Conservation (phyloP, 92 coral and sea anemone genomes). For the Montipora capitata region DNA sequence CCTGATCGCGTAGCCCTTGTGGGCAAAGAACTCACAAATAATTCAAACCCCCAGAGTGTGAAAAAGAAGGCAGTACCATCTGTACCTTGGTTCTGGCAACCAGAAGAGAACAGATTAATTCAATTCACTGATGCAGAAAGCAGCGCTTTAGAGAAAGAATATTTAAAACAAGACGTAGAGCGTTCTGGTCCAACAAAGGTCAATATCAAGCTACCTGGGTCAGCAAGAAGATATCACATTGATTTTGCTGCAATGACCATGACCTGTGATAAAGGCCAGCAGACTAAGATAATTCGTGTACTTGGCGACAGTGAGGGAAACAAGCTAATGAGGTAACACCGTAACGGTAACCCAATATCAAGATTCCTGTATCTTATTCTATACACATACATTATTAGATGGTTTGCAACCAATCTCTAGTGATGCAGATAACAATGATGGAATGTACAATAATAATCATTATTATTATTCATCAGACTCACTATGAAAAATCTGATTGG, state of each 20-base stretch:
- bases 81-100: conserved; percentile 77
- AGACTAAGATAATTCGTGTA: conserved; percentile 10
- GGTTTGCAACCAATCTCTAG: no score
- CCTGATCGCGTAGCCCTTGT: conserved; percentile 64
- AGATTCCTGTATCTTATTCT: no score
- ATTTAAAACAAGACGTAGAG: neutral
- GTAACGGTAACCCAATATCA: neutral
- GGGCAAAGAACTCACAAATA: conserved; percentile 53
- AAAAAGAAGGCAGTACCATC: conserved; percentile 6
- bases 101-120: conserved; percentile 10
- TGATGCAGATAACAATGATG: no score
- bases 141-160: conserved; percentile 56
- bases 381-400: no score
- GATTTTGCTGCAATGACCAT: conserved; percentile 45
- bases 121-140: conserved; percentile 72
- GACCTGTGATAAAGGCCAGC: conserved; percentile 30
- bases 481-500: no score
- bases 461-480: no score
- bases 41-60: neutral
- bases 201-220: conserved; percentile 39
- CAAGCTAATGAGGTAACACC: conserved; percentile 26
- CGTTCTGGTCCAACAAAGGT: neutral
- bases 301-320: conserved; percentile 8
- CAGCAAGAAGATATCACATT: conserved; percentile 4
- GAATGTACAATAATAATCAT: no score